These are phyloP conservation scores for Gasterosteus nipponicus DNA, from an alignment of 2,113 vertebrate species.

Conservation along the genomic window DNA sequence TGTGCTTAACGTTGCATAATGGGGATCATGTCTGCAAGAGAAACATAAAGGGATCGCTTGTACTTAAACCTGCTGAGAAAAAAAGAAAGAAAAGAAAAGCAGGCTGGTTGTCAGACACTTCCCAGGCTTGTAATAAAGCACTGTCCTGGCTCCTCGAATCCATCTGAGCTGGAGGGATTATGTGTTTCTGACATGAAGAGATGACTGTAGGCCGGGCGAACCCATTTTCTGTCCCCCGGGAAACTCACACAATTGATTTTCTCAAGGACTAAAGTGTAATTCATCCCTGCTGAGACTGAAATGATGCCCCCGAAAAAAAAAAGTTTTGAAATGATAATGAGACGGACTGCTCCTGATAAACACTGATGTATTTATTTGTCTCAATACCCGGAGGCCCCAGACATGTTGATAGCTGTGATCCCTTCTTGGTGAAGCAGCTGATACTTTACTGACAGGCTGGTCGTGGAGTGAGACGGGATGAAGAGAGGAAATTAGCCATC, in stretches of 20 bases:
- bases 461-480: slow-evolving; percentile 37
- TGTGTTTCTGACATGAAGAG: slow-evolving; percentile 67
- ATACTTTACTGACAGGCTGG: slow-evolving; percentile 37
- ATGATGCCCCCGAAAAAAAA: slow-evolving; percentile 35
- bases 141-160: slow-evolving; percentile 53
- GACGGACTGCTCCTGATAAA: slow-evolving; percentile 26
- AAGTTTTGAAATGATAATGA: slow-evolving; percentile 49
- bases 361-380: slow-evolving; percentile 26
- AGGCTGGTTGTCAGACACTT: slow-evolving; percentile 64
- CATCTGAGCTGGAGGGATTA: slow-evolving; percentile 58
- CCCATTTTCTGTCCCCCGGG: slow-evolving; percentile 44
- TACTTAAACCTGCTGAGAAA: slow-evolving; percentile 67
- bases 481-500: slow-evolving; percentile 61
- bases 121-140: slow-evolving; percentile 65
- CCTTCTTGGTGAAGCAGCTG: slow-evolving; percentile 30
- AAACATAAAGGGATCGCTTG: slow-evolving; percentile 55
- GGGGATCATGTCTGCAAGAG: slow-evolving; percentile 46
- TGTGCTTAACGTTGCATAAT: slow-evolving; percentile 60
- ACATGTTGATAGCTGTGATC: slow-evolving; percentile 22
- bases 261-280: slow-evolving; percentile 58
- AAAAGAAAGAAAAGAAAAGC: slow-evolving; percentile 67
- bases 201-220: slow-evolving; percentile 53
- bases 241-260: slow-evolving; percentile 68
- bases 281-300: slow-evolving; percentile 58
- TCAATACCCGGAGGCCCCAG: not conserved